These are phyloP conservation scores for Choloepus hoffmanni DNA, from an alignment of 2,113 vertebrate genomes.

Conservation along the genomic window DNA sequence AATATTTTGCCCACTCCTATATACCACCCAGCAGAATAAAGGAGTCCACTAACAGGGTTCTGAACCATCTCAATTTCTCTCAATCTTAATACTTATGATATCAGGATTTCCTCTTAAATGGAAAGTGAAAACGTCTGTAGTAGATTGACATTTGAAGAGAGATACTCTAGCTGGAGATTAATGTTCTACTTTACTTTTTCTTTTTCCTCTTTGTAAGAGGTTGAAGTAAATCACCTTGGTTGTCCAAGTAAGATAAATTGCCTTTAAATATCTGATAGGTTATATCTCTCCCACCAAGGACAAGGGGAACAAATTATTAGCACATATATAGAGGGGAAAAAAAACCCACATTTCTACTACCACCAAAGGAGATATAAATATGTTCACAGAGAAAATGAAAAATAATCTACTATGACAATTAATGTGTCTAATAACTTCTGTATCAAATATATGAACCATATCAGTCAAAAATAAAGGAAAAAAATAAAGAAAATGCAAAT, in stretches of 20 bases:
- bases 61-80: conserved; percentile 49
- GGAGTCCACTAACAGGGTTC: background rate
- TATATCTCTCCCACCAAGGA: conserved; percentile 17
- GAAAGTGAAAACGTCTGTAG: conserved; percentile 61
- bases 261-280: conserved; percentile 51
- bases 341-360: background rate
- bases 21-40: background rate
- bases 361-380: conserved; percentile 7
- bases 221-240: conserved; percentile 59
- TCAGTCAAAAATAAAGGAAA: background rate
- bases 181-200: conserved; percentile 54
- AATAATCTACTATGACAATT: background rate
- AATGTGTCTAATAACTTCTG: background rate
- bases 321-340: background rate
- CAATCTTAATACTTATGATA: conserved; percentile 43
- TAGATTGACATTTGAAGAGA: conserved; percentile 58
- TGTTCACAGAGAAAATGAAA: background rate
- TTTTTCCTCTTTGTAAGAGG: conserved; percentile 18
- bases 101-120: conserved; percentile 39
- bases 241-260: conserved; percentile 68
- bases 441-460: background rate
- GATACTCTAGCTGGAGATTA: conserved; percentile 59
- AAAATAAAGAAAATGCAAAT: background rate
- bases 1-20: background rate
- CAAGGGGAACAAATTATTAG: conserved; percentile 35